These are phyloP conservation scores for Epizoanthus illoricatus DNA, from an alignment of 92 coral and sea anemone genomes.

Conservation along the genomic window DNA sequence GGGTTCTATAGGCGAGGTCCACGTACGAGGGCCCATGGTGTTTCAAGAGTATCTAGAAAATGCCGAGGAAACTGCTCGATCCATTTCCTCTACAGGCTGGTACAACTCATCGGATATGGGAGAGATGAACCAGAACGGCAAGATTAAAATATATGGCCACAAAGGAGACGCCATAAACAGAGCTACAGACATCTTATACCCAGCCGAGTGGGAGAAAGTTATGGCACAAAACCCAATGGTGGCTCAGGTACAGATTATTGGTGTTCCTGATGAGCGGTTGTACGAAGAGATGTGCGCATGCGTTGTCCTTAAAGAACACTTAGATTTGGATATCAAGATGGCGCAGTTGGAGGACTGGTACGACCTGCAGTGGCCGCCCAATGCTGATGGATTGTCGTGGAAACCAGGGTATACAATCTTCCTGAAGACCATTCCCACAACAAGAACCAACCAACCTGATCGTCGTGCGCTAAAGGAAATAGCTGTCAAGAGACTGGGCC, in stretches of 20 bases:
- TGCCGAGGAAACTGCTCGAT: slow-evolving; percentile 35
- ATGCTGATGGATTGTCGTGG: slow-evolving; percentile 35
- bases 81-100: slow-evolving; percentile 50
- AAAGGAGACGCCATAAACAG: slow-evolving; percentile 50
- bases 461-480: slow-evolving; percentile 39
- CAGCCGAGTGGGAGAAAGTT: slow-evolving; percentile 47
- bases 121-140: slow-evolving; percentile 38
- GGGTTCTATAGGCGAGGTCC: slow-evolving; percentile 40
- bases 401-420: slow-evolving; percentile 47
- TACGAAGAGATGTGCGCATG: slow-evolving; percentile 62
- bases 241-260: slow-evolving; percentile 46
- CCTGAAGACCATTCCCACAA: slow-evolving; percentile 39
- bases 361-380: slow-evolving; percentile 28
- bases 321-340: not conserved
- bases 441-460: slow-evolving; percentile 39
- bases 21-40: slow-evolving; percentile 29
- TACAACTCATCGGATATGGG: slow-evolving; percentile 44
- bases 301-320: slow-evolving; percentile 43
- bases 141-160: slow-evolving; percentile 47
- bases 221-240: slow-evolving; percentile 42
- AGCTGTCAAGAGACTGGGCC: slow-evolving; percentile 34
- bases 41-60: slow-evolving; percentile 44
- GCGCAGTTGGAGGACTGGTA: slow-evolving; percentile 48
- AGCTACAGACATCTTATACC: slow-evolving; percentile 44
- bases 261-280: slow-evolving; percentile 64